phyloP scores from a whole-genome alignment of 1,140 invertebrate species.

The Piezodorus guildinii region DNA sequence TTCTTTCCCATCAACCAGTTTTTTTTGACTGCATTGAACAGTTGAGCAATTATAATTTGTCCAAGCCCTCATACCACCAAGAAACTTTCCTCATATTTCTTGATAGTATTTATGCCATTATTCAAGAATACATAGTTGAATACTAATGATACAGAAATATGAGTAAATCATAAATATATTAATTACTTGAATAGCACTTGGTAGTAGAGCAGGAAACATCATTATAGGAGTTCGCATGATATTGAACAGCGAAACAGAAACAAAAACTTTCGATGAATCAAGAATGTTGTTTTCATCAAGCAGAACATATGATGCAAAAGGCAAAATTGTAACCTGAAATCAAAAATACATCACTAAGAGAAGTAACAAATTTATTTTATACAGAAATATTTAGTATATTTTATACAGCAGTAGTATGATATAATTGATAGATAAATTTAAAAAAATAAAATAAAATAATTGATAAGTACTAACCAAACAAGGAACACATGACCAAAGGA shows the following conservation, averaged over 20 bases:
- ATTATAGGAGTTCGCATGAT: conserved; percentile 30
- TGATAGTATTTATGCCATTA: too few species aligned
- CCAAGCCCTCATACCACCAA: too few species aligned
- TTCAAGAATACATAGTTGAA: too few species aligned
- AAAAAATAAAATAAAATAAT: neutral
- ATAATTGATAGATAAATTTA: neutral
- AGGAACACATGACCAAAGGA: conserved; percentile 87
- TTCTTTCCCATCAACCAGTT: too few species aligned
- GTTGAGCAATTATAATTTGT: too few species aligned
- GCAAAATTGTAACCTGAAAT: conserved; percentile 26
- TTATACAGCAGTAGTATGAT: too few species aligned
- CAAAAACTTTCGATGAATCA: conserved; percentile 47
- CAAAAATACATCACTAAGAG: neutral
- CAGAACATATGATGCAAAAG: conserved; percentile 8
- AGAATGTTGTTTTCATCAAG: conserved; percentile 42
- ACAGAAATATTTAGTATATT: too few species aligned
- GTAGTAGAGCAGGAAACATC: conserved; percentile 21
- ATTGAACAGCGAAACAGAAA: conserved; percentile 28
- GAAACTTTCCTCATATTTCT: too few species aligned
- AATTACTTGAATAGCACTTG: conserved; percentile 67
- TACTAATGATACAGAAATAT: neutral
- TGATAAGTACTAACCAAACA: conserved; percentile 62
- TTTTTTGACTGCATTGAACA: too few species aligned
- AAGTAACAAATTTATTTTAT: conserved; percentile 9
- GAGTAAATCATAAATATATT: neutral